A percentile compares a stretch with the other conserved stretches of the same genome.
phyloP scores from a whole-genome alignment of 2,113 vertebrate species.

The Salvelinus namaycush region DNA sequence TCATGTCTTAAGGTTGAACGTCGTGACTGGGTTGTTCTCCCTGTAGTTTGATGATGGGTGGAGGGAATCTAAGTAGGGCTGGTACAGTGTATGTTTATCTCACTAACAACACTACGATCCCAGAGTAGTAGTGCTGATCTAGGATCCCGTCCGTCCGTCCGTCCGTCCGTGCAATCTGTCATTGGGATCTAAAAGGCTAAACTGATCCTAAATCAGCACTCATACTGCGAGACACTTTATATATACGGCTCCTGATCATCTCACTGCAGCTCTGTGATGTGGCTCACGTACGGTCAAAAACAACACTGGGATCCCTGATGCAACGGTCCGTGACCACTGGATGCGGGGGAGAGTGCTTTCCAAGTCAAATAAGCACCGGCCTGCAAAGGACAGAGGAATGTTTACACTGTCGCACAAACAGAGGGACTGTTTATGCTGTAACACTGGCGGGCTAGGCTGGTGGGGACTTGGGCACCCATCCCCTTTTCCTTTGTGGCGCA shows the following conservation, averaged over 20 bases:
- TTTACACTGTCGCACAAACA: conserved; percentile 65
- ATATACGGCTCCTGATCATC: conserved; percentile 28
- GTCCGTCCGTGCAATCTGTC: too few species aligned
- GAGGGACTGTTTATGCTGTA: conserved; percentile 54
- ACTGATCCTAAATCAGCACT: too few species aligned
- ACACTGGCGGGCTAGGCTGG: conserved; percentile 14
- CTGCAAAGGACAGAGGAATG: conserved; percentile 51
- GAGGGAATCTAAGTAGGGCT: too few species aligned
- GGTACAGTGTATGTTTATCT: neutral
- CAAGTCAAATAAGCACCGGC: conserved; percentile 78
- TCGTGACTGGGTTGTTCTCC: too few species aligned
- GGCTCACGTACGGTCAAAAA: conserved; percentile 72
- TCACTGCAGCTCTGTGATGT: conserved; percentile 57
- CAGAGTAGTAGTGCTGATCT: neutral
- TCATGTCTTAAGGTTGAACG: too few species aligned
- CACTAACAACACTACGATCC: neutral
- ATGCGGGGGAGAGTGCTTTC: conserved; percentile 72
- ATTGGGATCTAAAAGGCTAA: too few species aligned
- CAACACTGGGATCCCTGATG: conserved; percentile 65
- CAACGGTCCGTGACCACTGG: conserved; percentile 83
- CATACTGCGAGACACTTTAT: too few species aligned
- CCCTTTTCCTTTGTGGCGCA: conserved; percentile 21
- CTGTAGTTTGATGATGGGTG: too few species aligned
- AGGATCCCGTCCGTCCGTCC: too few species aligned
- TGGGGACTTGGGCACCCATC: conserved; percentile 1